Evolutionary conservation across 2,888 invertebrate species (phyloP).

Genomic region (Tuta absoluta): DNA sequence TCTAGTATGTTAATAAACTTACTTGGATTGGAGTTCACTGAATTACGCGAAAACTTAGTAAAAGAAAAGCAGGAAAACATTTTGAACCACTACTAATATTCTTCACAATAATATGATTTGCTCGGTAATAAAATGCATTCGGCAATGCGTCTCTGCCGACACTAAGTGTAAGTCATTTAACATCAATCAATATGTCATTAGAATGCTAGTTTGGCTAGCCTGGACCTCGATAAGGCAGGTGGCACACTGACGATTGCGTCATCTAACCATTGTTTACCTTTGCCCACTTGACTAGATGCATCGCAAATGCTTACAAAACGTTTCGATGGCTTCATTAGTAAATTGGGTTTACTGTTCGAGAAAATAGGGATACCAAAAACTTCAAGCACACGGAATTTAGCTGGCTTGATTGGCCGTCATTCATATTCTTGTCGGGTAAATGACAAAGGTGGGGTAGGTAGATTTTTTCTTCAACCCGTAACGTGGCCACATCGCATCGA

Average conservation of each 20-base stretch:
- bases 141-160: constrained; percentile 9
- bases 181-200: constrained; percentile 31
- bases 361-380: too few species aligned
- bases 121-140: neutral
- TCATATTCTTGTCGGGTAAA: too few species aligned
- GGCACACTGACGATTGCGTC: neutral
- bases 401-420: too few species aligned
- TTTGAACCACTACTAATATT: neutral
- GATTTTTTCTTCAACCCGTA: too few species aligned
- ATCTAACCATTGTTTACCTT: neutral
- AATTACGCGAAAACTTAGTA: constrained; percentile 6
- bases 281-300: neutral
- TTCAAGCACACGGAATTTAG: too few species aligned
- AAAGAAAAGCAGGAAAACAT: constrained; percentile 19
- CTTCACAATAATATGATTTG: neutral
- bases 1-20: too few species aligned
- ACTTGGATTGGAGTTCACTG: neutral
- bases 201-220: constrained; percentile 7
- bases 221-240: neutral
- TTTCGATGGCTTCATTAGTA: too few species aligned
- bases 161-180: constrained; percentile 6
- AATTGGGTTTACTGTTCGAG: too few species aligned
- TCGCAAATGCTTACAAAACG: neutral
- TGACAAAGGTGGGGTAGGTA: too few species aligned
- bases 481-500: too few species aligned